Percentiles rank a stretch among this genome's conserved stretches.
These are phyloP conservation scores for Carpatolechia fugitivella DNA, from an alignment of 2,888 invertebrate species.

Conservation along the genomic window DNA sequence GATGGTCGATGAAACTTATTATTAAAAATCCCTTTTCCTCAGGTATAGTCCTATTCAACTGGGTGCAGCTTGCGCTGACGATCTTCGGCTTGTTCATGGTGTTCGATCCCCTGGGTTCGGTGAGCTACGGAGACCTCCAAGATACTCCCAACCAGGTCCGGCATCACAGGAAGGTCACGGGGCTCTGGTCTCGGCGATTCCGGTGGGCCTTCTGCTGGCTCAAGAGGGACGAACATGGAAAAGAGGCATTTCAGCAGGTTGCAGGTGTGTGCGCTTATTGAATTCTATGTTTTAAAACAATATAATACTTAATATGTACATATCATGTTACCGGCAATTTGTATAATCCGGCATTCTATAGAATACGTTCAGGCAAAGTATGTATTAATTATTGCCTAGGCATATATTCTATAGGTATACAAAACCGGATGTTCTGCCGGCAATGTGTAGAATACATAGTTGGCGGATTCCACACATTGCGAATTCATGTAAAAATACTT, in stretches of 20 bases:
- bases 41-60: constrained; percentile 89
- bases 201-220: constrained; percentile 87
- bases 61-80: constrained; percentile 87
- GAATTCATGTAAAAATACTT: too few relatives aligned
- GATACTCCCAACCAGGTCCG: constrained; percentile 83
- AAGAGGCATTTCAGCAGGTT: constrained; percentile 88
- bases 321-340: too few relatives aligned
- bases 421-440: too few relatives aligned
- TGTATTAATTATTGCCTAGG: too few relatives aligned
- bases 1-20: neutral
- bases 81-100: constrained; percentile 87
- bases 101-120: constrained; percentile 89
- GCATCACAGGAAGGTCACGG: constrained; percentile 84
- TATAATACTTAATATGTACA: too few relatives aligned
- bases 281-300: too few relatives aligned
- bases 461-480: too few relatives aligned
- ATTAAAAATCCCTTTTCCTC: constrained; percentile 24
- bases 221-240: constrained; percentile 86
- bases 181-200: constrained; percentile 86
- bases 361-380: too few relatives aligned
- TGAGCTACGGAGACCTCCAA: constrained; percentile 80
- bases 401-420: too few relatives aligned
- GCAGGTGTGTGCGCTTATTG: constrained; percentile 76
- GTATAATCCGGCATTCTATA: too few relatives aligned
- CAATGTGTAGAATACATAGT: too few relatives aligned